Evolutionary conservation across 2,113 vertebrate species (phyloP).

Genomic region (Laticauda colubrina): DNA sequence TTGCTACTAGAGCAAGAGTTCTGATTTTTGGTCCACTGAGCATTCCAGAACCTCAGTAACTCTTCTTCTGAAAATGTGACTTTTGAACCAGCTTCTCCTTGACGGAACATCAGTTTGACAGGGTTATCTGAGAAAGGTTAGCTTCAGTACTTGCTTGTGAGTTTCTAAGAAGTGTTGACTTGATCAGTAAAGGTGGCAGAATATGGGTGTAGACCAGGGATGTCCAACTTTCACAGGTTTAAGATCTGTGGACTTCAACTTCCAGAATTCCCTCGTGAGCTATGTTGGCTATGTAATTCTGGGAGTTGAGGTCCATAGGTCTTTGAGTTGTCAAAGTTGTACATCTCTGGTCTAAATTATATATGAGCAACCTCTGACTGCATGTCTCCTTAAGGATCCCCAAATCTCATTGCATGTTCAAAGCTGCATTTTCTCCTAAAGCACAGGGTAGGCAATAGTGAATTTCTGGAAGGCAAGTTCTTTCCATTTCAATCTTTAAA

Average conservation of each 20-base stretch:
- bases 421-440: background rate
- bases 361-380: background rate
- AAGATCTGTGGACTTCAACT: background rate
- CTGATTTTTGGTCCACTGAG: background rate
- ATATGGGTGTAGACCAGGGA: background rate
- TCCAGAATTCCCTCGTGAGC: background rate
- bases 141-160: background rate
- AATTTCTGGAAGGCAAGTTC: background rate
- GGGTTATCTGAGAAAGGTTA: background rate
- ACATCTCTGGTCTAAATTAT: background rate
- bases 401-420: background rate
- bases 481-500: background rate
- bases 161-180: background rate
- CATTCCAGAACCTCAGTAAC: background rate
- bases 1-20: background rate
- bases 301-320: too few species aligned
- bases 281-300: too few species aligned
- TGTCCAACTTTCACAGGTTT: background rate
- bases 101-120: background rate
- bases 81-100: background rate
- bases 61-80: background rate
- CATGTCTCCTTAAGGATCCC: background rate
- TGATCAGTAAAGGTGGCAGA: background rate
- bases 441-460: background rate
- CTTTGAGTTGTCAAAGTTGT: too few species aligned